These are phyloP conservation scores for Clistopyga incitator DNA, from an alignment of 2,888 invertebrate species.

Conservation along the genomic window DNA sequence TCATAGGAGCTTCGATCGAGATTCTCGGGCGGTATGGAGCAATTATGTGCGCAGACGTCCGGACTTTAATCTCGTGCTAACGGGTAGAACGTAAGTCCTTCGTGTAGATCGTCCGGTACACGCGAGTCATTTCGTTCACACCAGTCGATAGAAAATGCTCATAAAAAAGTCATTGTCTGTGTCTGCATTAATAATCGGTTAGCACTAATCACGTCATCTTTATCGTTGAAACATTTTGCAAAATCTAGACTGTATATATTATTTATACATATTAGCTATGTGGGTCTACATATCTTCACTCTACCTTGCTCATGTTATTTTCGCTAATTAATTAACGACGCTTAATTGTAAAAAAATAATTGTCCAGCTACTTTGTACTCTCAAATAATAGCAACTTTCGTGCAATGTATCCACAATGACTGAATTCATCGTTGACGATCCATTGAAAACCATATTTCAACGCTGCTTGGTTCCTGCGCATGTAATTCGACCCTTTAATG, in stretches of 20 bases:
- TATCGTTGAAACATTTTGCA: slow-evolving; percentile 36
- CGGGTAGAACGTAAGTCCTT: slow-evolving; percentile 82
- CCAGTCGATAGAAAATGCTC: slow-evolving; percentile 14
- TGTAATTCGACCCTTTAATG: neutral
- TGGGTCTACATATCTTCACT: slow-evolving; percentile 2
- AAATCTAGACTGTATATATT: slow-evolving; percentile 20
- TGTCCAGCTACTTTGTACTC: slow-evolving; percentile 20
- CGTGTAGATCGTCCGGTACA: slow-evolving; percentile 37
- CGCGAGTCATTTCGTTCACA: slow-evolving; percentile 44
- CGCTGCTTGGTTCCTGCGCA: neutral
- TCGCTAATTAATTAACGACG: slow-evolving; percentile 25
- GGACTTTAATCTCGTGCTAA: slow-evolving; percentile 82
- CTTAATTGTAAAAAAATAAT: slow-evolving; percentile 36
- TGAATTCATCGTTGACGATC: neutral
- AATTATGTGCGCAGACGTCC: slow-evolving; percentile 80
- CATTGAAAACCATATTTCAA: slow-evolving; percentile 9
- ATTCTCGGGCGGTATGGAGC: slow-evolving; percentile 79
- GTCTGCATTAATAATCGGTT: slow-evolving; percentile 38
- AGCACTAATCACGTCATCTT: slow-evolving; percentile 45
- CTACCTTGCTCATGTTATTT: neutral
- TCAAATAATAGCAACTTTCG: neutral
- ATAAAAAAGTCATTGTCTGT: slow-evolving; percentile 12
- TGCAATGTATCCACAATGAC: slow-evolving; percentile 4
- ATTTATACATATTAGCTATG: slow-evolving; percentile 6
- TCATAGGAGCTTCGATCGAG: slow-evolving; percentile 77